Base-by-base conservation (phyloP, 2,797 vertebrate genomes). In the Gambelia wislizenii region DNA sequence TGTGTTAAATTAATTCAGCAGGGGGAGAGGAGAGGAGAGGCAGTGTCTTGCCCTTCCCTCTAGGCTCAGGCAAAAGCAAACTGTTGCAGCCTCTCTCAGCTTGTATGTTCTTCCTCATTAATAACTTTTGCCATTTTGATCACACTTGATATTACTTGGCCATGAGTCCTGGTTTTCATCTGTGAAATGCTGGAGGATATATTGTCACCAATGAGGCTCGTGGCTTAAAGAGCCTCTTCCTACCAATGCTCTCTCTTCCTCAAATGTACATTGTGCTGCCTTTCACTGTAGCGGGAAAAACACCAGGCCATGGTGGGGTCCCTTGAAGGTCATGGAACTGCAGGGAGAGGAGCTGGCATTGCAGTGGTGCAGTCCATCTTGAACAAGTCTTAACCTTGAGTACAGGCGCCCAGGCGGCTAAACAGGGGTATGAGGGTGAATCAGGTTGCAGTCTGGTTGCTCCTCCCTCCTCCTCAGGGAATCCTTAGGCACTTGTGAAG, bases 321-420 rank as follows among this genome's bases (percentile, higher is more conserved):
- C 33, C 42, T 52, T 30, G 39, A 89, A 89, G 83, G 76, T 74
- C 67, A 61, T 84, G 42, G 67, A 49, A 78, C 27, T 78, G 13
- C 9, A 61, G 47, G 75, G 39, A 84, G 36, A 82, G 54, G 52
- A 64, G 16, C 4, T 42, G 84, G 88, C 56, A 42, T 44, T 49
- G 30, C 42, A 69, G 52, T 4, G 76, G 80, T 1, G 9, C 69
- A 85, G 25, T 18, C 67, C 49, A 80, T 72, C 88, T 80, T 47
- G 25, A 72, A 33, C 4, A 72, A 89, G 52, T n/a, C 76, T 39
- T 69, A 61, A 36, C 36, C 30, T 70, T 80, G 42, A 49, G 42
- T 54, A 56, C 76, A 72, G 33, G 22, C 49, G 72, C 6, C 64
- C 61, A 89, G 49, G 72, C 54, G 59, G n/a, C 64, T 70, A 49